Evolutionary conservation across 2,797 vertebrate genomes (phyloP).

Genomic region (Coluber constrictor): DNA sequence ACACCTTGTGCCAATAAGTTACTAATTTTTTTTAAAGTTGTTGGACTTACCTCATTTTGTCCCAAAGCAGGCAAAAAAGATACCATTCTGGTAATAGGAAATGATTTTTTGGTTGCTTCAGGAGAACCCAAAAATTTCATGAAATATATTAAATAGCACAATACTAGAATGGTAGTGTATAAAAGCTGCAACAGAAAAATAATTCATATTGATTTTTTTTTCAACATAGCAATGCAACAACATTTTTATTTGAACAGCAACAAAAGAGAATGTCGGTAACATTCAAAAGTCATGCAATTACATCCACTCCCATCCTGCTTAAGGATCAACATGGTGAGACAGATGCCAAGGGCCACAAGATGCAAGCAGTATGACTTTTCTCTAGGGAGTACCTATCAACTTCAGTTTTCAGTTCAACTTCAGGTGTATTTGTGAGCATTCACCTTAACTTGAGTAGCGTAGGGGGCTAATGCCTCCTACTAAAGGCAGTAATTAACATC

Average conservation of each 20-base stretch:
- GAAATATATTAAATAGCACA: constrained; percentile 86
- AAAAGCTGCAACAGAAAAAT: constrained; percentile 72
- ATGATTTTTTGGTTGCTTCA: constrained; percentile 77
- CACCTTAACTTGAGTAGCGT: neutral
- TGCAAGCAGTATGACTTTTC: neutral
- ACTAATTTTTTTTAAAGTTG: neutral
- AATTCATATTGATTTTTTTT: neutral
- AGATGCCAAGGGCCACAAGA: neutral
- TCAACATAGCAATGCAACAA: neutral
- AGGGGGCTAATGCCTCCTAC: no score
- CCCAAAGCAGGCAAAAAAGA: constrained; percentile 79
- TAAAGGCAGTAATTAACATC: no score
- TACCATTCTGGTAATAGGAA: constrained; percentile 78
- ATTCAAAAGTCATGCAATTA: neutral
- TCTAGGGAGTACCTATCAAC: neutral
- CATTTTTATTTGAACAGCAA: neutral
- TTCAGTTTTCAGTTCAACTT: neutral
- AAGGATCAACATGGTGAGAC: neutral
- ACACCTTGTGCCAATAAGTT: neutral
- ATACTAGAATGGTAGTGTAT: constrained; percentile 82
- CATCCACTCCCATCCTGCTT: neutral
- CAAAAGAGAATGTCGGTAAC: neutral
- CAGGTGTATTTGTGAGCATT: neutral
- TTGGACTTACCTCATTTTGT: constrained; percentile 75
- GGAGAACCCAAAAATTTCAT: constrained; percentile 80